Base-by-base conservation (phyloP, 2,113 vertebrate species). In the Bolborhynchus lineola region DNA sequence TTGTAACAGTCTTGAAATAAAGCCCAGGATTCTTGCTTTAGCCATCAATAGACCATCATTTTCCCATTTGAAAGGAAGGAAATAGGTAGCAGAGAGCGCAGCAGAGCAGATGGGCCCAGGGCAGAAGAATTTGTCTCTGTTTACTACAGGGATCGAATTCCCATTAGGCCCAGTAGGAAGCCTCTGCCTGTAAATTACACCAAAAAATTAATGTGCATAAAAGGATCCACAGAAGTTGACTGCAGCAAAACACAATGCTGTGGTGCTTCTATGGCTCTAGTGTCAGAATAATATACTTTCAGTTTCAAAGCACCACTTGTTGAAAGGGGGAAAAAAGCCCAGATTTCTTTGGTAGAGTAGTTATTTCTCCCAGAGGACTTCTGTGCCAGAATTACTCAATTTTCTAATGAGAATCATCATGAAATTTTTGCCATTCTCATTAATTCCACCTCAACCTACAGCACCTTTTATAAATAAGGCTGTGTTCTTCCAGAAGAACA, bases 351-450 rank as follows among this genome's bases (percentile, higher is more conserved):
- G 47, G 47, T 71, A 31, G 13, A 77, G 31, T n/a, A 72, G 78
- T 82, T 82, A 41, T 83, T 75, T 93, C 49, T 92, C 72, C 72
- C 5, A 0, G 19, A 91, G 77, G 86, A 87, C 35, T 88, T 62
- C 44, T 47, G 13, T 65, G 57, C 69, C 59, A 79, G 62, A 90
- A 93, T 82, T 92, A 64, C 21, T 93, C 88, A 41, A 47, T 87
- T 94, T 95, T 89, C 89, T 91, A 93, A 82, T 85, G 88, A 82
- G 62, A 85, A 84, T 84, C 29, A 67, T 57, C 69, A 72, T 82
- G 46, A 85, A 93, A 94, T 72, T 65, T 92, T 92, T 88, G 42
- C 57, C 68, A 18, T 55, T 81, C 47, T 84, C 64, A 79, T 88
- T 88, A 91, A 94, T 92, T 93, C 62, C 39, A 84, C 31, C 53